Percentiles rank a stretch among this genome's conserved stretches.
Conservation (phyloP, 1,140 invertebrate genomes). For the Lordiphosa mommai region DNA sequence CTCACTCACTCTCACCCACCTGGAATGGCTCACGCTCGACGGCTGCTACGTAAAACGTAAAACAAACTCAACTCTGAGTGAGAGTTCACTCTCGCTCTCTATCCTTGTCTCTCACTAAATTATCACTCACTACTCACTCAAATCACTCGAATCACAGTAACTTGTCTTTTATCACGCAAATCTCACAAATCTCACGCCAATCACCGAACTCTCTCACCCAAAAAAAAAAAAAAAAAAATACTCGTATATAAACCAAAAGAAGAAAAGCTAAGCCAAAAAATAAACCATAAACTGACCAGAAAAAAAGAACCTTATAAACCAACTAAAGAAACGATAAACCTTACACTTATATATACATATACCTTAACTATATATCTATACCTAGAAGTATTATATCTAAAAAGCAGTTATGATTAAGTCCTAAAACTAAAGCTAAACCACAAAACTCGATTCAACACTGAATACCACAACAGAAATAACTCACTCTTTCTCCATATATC, state of each 20-base stretch:
- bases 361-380: background rate
- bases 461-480: slow-evolving; percentile 9
- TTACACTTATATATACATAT: background rate
- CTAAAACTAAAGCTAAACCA: slow-evolving; percentile 28
- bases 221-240: background rate
- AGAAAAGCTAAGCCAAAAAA: background rate
- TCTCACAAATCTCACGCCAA: slow-evolving; percentile 7
- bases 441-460: slow-evolving; percentile 7
- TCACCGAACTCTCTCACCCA: background rate
- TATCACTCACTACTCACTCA: slow-evolving; percentile 10
- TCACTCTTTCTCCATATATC: slow-evolving; percentile 6
- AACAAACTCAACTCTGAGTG: background rate
- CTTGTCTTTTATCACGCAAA: slow-evolving; percentile 8
- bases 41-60: slow-evolving; percentile 7
- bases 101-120: background rate
- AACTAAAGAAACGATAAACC: slow-evolving; percentile 1
- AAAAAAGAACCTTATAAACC: slow-evolving; percentile 1
- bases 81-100: background rate
- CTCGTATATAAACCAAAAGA: background rate
- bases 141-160: slow-evolving; percentile 10
- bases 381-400: background rate
- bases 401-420: slow-evolving; percentile 8
- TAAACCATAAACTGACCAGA: background rate
- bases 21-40: slow-evolving; percentile 11
- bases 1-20: slow-evolving; percentile 15